Base-by-base conservation (phyloP, 1,140 invertebrate genomes). In the Metaphire vulgaris region DNA sequence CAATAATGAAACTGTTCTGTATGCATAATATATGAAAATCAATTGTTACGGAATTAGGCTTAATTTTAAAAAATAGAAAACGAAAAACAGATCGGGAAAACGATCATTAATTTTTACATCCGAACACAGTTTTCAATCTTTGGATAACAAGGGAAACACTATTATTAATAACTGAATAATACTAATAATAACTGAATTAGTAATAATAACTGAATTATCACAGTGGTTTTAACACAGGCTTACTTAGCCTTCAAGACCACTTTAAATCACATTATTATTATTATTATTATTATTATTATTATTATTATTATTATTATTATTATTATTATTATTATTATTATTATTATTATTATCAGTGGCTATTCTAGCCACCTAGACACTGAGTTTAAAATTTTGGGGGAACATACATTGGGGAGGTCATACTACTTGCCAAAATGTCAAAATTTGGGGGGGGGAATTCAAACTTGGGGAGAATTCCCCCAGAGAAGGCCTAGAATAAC, bases 231-330 rank as follows among this genome's bases (percentile, higher is more conserved):
- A n/a, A n/a, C n/a, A n/a, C n/a, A n/a, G n/a, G n/a, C n/a, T n/a
- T n/a, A n/a, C n/a, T n/a, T n/a, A n/a, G n/a, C n/a, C n/a, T n/a
- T n/a, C n/a, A n/a, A n/a, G n/a, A n/a, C n/a, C n/a, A n/a, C n/a
- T n/a, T n/a, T n/a, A n/a, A n/a, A n/a, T n/a, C n/a, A 15, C 26
- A 26, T 65, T 65, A 65, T 65, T 65, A 65, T 65, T 15, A 65
- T 65, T 65, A 65, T 65, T 65, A 65, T 65, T 15, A 26, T 26
- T 65, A 65, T 65, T 65, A 65, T 65, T 65, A 65, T 65, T 65
- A 65, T 65, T 65, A 26, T 65, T 65, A 65, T 65, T 65, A 65
- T 65, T 65, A 65, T 65, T 65, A 65, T 65, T 65, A 26, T 65
- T 65, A 65, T 65, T 65, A 65, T 15, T 65, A 15, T 15, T 65